phyloP scores from a whole-genome alignment of 30 jellyfish, hydroid and myxozoan species.

The Nemopilema nomurai region DNA sequence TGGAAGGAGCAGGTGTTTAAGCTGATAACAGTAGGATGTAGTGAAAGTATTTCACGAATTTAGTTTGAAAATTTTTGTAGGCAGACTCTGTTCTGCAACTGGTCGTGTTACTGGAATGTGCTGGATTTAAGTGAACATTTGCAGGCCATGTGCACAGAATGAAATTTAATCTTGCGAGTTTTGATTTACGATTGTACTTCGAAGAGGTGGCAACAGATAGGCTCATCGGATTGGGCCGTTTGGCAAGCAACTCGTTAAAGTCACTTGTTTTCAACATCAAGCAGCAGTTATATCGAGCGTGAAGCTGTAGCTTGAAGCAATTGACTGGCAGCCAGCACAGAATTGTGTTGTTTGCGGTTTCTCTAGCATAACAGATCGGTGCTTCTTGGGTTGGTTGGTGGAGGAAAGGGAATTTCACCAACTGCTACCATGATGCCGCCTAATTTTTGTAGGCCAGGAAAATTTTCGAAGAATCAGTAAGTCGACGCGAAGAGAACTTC shows the following conservation, averaged over 20 bases:
- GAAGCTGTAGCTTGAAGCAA: background rate
- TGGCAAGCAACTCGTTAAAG: background rate
- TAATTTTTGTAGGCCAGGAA: background rate
- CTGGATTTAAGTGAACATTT: background rate
- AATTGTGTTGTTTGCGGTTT: background rate
- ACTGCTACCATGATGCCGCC: background rate
- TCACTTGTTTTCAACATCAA: background rate
- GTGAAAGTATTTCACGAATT: background rate
- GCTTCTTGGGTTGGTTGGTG: background rate
- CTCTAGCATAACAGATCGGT: background rate
- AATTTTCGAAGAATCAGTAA: background rate
- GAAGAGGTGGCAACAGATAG: background rate
- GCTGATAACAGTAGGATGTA: background rate
- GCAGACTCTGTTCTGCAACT: background rate
- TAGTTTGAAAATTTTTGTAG: background rate
- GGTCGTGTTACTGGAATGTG: background rate
- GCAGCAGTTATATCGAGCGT: background rate
- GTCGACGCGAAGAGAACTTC: too few relatives aligned
- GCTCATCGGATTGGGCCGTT: background rate
- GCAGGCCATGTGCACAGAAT: background rate
- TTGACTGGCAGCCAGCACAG: background rate
- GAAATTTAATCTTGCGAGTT: background rate
- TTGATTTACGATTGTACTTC: background rate
- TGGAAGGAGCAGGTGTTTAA: background rate
- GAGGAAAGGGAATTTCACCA: background rate